Conservation (phyloP, 2,888 invertebrate species). For the Stratiomys singularior region DNA sequence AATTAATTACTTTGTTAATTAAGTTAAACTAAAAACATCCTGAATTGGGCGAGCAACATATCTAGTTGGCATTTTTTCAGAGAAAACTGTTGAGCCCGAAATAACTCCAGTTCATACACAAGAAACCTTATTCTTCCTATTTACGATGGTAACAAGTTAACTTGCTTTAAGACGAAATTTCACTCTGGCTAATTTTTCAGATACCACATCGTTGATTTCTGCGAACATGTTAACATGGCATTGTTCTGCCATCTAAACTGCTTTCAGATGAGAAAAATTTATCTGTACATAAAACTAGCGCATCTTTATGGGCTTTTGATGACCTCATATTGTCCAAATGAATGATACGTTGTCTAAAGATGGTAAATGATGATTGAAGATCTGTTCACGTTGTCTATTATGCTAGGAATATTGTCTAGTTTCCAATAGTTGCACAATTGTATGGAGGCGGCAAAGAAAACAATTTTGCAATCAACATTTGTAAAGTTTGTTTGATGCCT, state of each 20-base stretch:
- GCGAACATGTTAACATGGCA: not conserved
- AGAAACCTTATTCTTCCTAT: too few relatives aligned
- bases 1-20: too few relatives aligned
- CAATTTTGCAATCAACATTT: not conserved
- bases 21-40: too few relatives aligned
- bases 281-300: not conserved
- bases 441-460: not conserved
- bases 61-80: too few relatives aligned
- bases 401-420: not conserved
- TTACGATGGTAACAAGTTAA: too few relatives aligned
- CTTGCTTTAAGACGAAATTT: too few relatives aligned
- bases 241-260: not conserved
- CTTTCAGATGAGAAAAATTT: constrained; percentile 23
- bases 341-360: not conserved
- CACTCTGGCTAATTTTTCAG: too few relatives aligned
- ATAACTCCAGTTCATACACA: too few relatives aligned
- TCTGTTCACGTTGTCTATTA: not conserved
- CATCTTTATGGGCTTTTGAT: constrained; percentile 29
- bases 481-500: not conserved
- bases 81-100: too few relatives aligned
- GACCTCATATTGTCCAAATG: constrained; percentile 22
- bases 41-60: too few relatives aligned
- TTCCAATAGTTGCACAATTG: constrained; percentile 2
- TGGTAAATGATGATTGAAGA: not conserved
- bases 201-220: too few relatives aligned